Base-by-base conservation (phyloP, 37 sponge, comb jelly and placozoan genomes). In the Aplysina aerophoba region DNA sequence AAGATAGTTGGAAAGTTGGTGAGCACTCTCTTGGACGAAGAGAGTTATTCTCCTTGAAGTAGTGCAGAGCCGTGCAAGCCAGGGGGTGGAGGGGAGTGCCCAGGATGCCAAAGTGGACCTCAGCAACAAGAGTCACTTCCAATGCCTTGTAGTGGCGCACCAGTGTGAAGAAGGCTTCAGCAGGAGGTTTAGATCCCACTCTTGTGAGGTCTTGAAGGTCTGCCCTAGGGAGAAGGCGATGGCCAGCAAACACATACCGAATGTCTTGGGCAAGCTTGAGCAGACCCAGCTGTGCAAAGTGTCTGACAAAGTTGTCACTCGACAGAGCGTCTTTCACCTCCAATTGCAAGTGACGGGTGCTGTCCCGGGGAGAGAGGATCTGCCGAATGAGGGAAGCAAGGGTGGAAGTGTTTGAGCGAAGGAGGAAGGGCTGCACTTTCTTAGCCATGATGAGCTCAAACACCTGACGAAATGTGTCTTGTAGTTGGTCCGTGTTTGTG, bases 331-430 rank as follows among this genome's bases (percentile, higher is more conserved):
- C 65, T 17, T 60, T 61, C 15, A 44, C 65, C 39, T 63, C 64
- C 41, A 82, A 15, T 16, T 22, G 41, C 65, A 64, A 36, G 40
- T 31, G 44, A 0, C 38, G 78, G 2, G 0, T 21, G 37, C 53
- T 41, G 1, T 41, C 53, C 37, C 24, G 22, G 1, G 22, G 41
- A 0, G 62, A 50, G 0, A 87, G 55, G 4, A 86, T 58, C 55
- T 88, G 59, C 16, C 94, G 82, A 20, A 93, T 61, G 50, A 93
- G 85, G 19, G 22, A 41, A 21, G 91, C 91, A 21, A 93, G 63
- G 11, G 69, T 44, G 40, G 91, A 62, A 53, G 86, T 65, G 31
- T 85, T 88, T 22, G 65, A 59, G 22, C 58, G 63, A n/a, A 87
- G 86, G 11, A 90, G 27, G 41, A 84, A 93, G 5, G 91, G 90